Base-by-base conservation (phyloP, 2,888 invertebrate genomes). In the Cetonia aurata region DNA sequence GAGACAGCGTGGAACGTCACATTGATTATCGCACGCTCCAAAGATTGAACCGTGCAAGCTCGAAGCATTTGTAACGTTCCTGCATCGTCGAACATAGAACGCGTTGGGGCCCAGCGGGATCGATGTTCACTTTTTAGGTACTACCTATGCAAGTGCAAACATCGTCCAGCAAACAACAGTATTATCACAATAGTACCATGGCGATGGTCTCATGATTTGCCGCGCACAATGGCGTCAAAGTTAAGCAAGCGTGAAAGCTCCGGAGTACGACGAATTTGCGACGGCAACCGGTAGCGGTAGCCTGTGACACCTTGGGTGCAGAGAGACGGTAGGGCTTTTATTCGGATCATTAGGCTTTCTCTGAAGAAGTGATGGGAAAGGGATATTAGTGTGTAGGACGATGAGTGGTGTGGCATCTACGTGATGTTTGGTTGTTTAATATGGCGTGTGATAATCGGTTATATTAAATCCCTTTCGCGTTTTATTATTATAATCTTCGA, bases 11-110 rank as follows among this genome's bases (percentile, higher is more conserved):
- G 70, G 13, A 53, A 53, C 66, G 71, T 71, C 72, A 55, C 69
- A 71, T 62, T 71, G 57, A 74, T 72, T 72, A 70, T 13, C 50
- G 67, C 62, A 74, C 67, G 73, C 72, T 67, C 57, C 71, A 60
- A 62, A 15, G 13, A 48, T 48, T 62, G 48, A 15, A 15, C 13
- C 37, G 56, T 56, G 56, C 56, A 17, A 56, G 41, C 37, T 56
- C 41, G 13, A 3, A 25, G 4, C 25, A 25, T 25, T 25, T 4
- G 25, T 25, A 3, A 25, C 25, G 25, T 25, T 25, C 25, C 4
- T 25, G 25, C 25, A 25, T 25, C 25, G 25, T 4, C 25, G 25
- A 25, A 25, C 25, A 1, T 25, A 25, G 25, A 4, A 25, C 1
- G 25, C 25, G 25, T 25, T 25, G 25, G 25, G 25, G 25, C 25